These are phyloP conservation scores for Chroicocephalus ridibundus DNA, from an alignment of 2,113 vertebrate genomes.

Conservation along the genomic window DNA sequence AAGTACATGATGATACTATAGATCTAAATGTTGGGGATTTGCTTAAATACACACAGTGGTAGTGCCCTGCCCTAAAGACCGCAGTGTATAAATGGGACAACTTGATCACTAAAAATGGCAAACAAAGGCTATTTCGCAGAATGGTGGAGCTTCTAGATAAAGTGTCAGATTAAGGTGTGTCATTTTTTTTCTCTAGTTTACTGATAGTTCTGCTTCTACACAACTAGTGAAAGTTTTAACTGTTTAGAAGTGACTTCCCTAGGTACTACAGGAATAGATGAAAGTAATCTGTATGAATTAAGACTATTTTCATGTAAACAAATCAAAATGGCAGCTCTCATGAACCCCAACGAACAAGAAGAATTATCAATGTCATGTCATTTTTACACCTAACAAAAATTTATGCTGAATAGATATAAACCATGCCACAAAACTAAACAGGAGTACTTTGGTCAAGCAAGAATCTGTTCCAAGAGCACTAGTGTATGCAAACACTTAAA, in stretches of 20 bases:
- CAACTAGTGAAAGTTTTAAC: not conserved
- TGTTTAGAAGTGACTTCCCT: not conserved
- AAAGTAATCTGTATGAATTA: not conserved
- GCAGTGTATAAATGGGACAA: not conserved
- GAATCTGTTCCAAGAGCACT: conserved; percentile 40
- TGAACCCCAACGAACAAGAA: not conserved
- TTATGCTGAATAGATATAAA: conserved; percentile 31
- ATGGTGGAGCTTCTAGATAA: not conserved
- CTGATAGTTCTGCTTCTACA: not conserved
- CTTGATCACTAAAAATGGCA: not conserved
- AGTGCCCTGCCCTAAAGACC: not conserved
- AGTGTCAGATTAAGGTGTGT: not conserved
- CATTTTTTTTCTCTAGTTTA: not conserved
- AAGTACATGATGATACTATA: not conserved
- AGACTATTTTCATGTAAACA: not conserved
- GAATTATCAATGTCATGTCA: not conserved
- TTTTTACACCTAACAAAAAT: conserved; percentile 7
- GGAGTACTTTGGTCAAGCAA: conserved; percentile 81
- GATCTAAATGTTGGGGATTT: not conserved
- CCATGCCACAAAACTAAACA: conserved; percentile 75
- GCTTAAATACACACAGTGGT: not conserved
- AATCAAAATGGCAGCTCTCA: conserved; percentile 18
- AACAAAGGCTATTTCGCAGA: not conserved
- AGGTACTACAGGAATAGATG: not conserved
- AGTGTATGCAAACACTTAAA: conserved; percentile 4